Evolutionary conservation across 2,113 vertebrate genomes (phyloP), one percentile per base, ranked within the genome.

Genomic region (Toxostoma redivivum): DNA sequence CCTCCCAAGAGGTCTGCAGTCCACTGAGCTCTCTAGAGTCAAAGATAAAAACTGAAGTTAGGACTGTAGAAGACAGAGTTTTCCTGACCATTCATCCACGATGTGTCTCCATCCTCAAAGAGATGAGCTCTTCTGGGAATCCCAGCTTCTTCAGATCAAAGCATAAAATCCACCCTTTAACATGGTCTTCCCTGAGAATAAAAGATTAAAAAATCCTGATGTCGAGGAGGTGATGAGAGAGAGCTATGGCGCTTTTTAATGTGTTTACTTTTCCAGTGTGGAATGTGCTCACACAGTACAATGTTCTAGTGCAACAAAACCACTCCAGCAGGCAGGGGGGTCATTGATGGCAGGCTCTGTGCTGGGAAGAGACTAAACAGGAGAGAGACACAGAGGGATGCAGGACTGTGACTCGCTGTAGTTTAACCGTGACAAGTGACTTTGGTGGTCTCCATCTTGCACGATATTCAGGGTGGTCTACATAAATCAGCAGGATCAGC

Each of bases 191-290:
- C 44, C 67, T 58, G 37, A 87, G 78, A 81, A 82, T 65, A 81
- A 91, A 86, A 94, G 56, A 83, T 70, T 13, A 76, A 95, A 95
- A 88, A 61, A 9, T 57, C 48, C 38, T 85, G n/a, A 71, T 69
- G 62, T 35, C 0, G 1, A 81, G 23, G 61, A 87, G 89, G 57
- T 80, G 70, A 91, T 90, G 78, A 95, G 74, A 95, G 74, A 95
- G 74, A 82, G 35, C 33, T 79, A 25, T 35, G 42, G 61, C 2
- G 1, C 30, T 95, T 85, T 94, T 76, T 61, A 65, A 58, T 65
- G 62, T 83, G 91, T 95, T 96, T 95, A 38, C 92, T 95, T 95
- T 92, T 87, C 73, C 61, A 69, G 33, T 25, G 78, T 91, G 81
- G 81, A 92, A 95, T 88, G 74, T 50, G 74, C 80, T 85, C 91